Base-by-base conservation (phyloP, 2,797 vertebrate genomes). In the Nothura maculosa region DNA sequence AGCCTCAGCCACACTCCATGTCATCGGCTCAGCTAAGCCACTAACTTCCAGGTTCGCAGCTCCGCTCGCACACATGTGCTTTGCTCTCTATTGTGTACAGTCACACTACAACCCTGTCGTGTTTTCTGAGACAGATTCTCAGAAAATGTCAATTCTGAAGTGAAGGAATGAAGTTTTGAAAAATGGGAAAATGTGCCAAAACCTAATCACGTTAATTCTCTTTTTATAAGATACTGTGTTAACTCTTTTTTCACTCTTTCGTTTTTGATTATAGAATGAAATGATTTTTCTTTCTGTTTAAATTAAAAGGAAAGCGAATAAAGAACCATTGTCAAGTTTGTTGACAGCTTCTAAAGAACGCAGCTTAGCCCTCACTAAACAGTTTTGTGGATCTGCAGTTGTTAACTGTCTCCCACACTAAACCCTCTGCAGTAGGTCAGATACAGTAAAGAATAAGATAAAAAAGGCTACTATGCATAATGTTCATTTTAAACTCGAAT, bases 361-460 rank as follows among this genome's bases (percentile, higher is more conserved):
- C 42, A 85, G 24, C 61, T 89, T 58, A 93, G 61, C 20, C 60
- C 91, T 43, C 45, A 12, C 64, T 85, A 69, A 89, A 81, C 18
- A 77, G 13, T 57, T 89, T 47, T 32, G 43, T 36, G 52, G 15
- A 62, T 83, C 43, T 64, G 36, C 34, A 86, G 38, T 77, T 66
- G n/a, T 77, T 85, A 89, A 85, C 42, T 43, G 76, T 30, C 38
- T 72, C 81, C 72, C 9, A 27, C 40, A 57, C 45, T 70, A 76
- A 86, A 87, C 79, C 88, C 66, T 54, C 85, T 84, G 55, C 74
- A 93, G 85, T 64, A 91, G 3, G 52, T 57, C 66, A 90, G 87
- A 95, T 78, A 95, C 25, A 94, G 78, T 43, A 94, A 93, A 57
- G 48, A 89, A 89, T 78, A 36, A 69, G 91, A 91, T 91, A 62